Conservation (phyloP, 2,888 invertebrate species). For the Zaprionus obscuricornis region DNA sequence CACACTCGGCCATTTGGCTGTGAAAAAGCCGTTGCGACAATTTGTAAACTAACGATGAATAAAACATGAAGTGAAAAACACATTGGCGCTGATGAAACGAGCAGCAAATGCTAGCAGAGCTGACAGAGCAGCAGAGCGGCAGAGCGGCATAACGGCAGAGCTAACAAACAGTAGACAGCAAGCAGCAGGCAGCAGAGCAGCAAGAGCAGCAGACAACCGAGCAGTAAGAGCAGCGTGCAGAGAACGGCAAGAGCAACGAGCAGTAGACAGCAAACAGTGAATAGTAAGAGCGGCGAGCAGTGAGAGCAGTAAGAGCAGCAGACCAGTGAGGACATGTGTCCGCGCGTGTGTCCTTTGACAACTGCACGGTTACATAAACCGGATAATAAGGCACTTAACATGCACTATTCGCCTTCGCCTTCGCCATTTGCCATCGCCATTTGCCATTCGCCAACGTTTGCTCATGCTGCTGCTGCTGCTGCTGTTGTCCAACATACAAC, state of each 20-base stretch:
- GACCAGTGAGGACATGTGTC: slow-evolving; percentile 28
- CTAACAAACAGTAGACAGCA: too few species aligned
- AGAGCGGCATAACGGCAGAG: too few species aligned
- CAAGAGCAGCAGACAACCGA: too few species aligned
- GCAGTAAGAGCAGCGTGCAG: too few species aligned
- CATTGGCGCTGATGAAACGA: slow-evolving; percentile 42
- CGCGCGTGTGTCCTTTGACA: slow-evolving; percentile 51
- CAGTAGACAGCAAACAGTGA: slow-evolving; percentile 15
- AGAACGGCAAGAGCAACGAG: too few species aligned
- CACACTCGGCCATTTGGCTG: slow-evolving; percentile 34
- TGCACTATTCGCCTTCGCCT: slow-evolving; percentile 66
- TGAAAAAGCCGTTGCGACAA: slow-evolving; percentile 49
- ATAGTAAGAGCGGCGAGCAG: background rate
- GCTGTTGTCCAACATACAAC: too few species aligned
- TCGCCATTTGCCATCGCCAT: too few species aligned
- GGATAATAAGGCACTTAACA: slow-evolving; percentile 79
- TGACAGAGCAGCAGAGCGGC: slow-evolving; percentile 18
- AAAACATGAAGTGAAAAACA: slow-evolving; percentile 68
- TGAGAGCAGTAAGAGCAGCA: too few species aligned
- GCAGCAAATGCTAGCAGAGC: too few species aligned
- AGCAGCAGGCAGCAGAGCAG: too few species aligned
- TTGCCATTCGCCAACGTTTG: too few species aligned
- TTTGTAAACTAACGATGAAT: slow-evolving; percentile 71
- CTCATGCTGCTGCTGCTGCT: too few species aligned
- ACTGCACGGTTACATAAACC: slow-evolving; percentile 73